Evolutionary conservation across 2,888 invertebrate species (phyloP).

Genomic region (Ormyrus rosae): DNA sequence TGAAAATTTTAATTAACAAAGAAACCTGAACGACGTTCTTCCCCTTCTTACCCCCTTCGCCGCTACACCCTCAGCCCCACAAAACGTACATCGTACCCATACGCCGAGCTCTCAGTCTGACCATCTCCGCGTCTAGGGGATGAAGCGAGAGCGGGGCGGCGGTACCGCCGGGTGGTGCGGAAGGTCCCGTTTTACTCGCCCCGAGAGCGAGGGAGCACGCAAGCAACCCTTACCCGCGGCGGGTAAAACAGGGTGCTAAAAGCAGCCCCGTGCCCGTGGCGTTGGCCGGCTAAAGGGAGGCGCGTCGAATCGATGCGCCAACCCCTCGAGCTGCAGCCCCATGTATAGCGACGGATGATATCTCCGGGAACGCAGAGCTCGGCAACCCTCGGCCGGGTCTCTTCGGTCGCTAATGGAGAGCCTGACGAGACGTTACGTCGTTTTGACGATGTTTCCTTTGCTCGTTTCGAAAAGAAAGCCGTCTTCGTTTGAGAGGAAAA

Average conservation of each 20-base stretch:
- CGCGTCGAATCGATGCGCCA: conserved; percentile 30
- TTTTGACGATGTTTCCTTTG: too few relatives aligned
- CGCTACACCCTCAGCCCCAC: background rate
- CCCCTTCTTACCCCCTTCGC: background rate
- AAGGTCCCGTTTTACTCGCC: conserved; percentile 62
- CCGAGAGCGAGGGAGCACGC: conserved; percentile 7
- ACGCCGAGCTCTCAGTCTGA: background rate
- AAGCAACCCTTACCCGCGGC: conserved; percentile 64
- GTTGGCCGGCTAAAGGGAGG: conserved; percentile 5
- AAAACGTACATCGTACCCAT: too few relatives aligned
- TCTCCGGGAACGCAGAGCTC: background rate
- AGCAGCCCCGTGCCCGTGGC: background rate
- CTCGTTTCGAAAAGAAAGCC: too few relatives aligned
- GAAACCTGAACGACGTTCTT: too few relatives aligned
- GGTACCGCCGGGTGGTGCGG: conserved; percentile 66
- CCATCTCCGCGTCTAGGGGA: background rate
- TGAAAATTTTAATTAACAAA: too few relatives aligned
- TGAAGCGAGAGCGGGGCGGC: conserved; percentile 27
- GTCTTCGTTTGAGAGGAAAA: too few relatives aligned
- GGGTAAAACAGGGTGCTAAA: conserved; percentile 68
- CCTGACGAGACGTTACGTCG: too few relatives aligned
- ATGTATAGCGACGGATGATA: conserved; percentile 47
- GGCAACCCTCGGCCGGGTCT: too few relatives aligned
- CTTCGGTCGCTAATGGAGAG: background rate
- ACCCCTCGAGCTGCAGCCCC: conserved; percentile 4